Percentiles rank a stretch among this genome's conserved stretches.
Conservation (phyloP, 2,113 vertebrate genomes). For the Rhipidura dahli region DNA sequence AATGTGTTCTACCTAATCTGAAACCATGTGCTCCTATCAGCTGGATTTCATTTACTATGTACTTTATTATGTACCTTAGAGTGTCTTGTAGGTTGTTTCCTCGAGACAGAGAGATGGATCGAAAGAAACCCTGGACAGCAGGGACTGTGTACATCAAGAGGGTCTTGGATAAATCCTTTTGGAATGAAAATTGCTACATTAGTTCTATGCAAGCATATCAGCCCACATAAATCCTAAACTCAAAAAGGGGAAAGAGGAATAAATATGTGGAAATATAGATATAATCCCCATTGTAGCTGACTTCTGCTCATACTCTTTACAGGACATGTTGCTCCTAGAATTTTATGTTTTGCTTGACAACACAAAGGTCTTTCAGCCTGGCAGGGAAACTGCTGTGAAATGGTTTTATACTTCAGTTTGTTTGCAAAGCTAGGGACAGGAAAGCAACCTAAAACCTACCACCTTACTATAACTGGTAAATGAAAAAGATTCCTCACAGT, state of each 20-base stretch:
- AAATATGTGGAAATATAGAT: neutral
- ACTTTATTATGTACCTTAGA: slow-evolving; percentile 78
- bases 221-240: neutral
- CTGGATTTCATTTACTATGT: neutral
- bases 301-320: neutral
- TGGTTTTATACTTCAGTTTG: neutral
- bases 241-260: neutral
- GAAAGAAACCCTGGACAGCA: slow-evolving; percentile 97
- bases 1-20: neutral
- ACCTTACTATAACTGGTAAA: neutral
- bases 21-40: neutral
- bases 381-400: neutral
- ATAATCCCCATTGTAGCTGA: neutral
- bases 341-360: neutral
- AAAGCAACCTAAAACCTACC: neutral
- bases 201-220: neutral
- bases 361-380: neutral
- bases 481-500: neutral
- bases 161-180: slow-evolving; percentile 93
- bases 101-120: slow-evolving; percentile 94
- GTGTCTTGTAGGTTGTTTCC: slow-evolving; percentile 98
- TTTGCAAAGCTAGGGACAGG: neutral
- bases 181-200: slow-evolving; percentile 31
- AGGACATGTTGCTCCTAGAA: neutral
- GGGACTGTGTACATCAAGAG: slow-evolving; percentile 94